Evolutionary conservation across 2,113 vertebrate species (phyloP), one percentile per base, ranked within the genome.

Genomic region (Tragelaphus strepsiceros): DNA sequence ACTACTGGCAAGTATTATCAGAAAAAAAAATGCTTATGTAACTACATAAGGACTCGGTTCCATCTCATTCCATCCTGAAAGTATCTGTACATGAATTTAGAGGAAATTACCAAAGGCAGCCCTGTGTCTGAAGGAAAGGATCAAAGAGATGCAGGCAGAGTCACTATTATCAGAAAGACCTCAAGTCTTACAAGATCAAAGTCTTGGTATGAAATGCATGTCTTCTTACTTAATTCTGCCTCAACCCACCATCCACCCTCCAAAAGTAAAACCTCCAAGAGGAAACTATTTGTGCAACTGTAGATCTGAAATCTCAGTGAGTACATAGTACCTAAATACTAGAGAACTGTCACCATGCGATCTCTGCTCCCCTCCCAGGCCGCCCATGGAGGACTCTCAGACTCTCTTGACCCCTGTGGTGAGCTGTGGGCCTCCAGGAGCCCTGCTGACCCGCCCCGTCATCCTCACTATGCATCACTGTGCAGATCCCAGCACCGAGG

Each of bases 351-450:
- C 91, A 58, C 84, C 39, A 51, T n/a, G 12, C 8, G 3, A 32
- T 77, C 93, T 97, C 35, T 96, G 80, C 84, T 96, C 35, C 89
- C 11, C 90, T 2, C 0, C 19, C 98, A 99, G 99, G 98, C 99
- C 99, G 0, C 98, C 99, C 9, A 98, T 99, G 93, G 99, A 99
- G 82, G 99, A 99, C 92, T 99, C 98, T 51, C 99, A 99, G 98
- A 99, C 99, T 0, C 99, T 99, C 81, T 98, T 99, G 98, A 99
- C 99, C 7, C 99, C 99, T 0, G 99, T 99, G 98, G 99, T 99
- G 98, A 99, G 99, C 98, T 99, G 99, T 11, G 99, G 99, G 46
- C 99, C 99, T 2, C 99, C 99, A 0, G 99, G 99, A 96, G 99
- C 99, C 80, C 98, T 99, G 92, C 97, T 99, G 62, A 99, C 99